Percentiles rank a stretch among this genome's conserved stretches.
Conservation (phyloP, 2,888 invertebrate species). For the Lepidocyrtinus sp. region DNA sequence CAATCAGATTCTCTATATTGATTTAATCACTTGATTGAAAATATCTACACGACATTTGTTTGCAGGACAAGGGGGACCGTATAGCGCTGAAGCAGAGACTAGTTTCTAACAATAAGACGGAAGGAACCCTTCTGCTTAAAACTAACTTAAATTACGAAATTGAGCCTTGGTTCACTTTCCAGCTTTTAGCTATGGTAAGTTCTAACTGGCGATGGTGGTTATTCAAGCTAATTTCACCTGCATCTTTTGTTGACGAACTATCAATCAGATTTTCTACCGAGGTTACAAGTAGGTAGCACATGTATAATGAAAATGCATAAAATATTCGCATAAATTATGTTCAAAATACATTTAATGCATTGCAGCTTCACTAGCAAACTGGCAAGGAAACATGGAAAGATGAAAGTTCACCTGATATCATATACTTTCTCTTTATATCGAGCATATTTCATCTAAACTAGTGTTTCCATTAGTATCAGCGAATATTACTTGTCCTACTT, state of each 20-base stretch:
- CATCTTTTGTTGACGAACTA: background rate
- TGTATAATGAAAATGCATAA: background rate
- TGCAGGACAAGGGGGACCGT: slow-evolving; percentile 64
- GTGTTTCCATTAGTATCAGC: slow-evolving; percentile 7
- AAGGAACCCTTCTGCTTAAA: slow-evolving; percentile 84
- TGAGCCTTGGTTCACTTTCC: slow-evolving; percentile 89
- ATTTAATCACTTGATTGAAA: background rate
- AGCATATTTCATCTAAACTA: background rate
- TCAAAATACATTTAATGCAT: slow-evolving; percentile 1
- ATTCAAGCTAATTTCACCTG: background rate
- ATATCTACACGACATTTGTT: background rate
- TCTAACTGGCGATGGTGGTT: background rate
- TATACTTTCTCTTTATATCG: too few species aligned
- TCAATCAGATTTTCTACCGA: background rate
- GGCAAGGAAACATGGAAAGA: too few species aligned
- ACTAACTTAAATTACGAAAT: slow-evolving; percentile 90
- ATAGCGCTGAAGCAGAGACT: slow-evolving; percentile 72
- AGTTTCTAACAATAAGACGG: slow-evolving; percentile 82
- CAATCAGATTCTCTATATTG: background rate
- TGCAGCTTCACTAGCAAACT: background rate
- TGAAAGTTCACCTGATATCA: background rate
- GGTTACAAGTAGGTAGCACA: too few species aligned
- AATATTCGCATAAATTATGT: background rate
- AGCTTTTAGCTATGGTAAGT: slow-evolving; percentile 90
- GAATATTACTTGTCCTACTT: slow-evolving; percentile 28